phyloP scores from a whole-genome alignment of 64 coral and sea anemone genomes.

The Pocillopora damicornis region DNA sequence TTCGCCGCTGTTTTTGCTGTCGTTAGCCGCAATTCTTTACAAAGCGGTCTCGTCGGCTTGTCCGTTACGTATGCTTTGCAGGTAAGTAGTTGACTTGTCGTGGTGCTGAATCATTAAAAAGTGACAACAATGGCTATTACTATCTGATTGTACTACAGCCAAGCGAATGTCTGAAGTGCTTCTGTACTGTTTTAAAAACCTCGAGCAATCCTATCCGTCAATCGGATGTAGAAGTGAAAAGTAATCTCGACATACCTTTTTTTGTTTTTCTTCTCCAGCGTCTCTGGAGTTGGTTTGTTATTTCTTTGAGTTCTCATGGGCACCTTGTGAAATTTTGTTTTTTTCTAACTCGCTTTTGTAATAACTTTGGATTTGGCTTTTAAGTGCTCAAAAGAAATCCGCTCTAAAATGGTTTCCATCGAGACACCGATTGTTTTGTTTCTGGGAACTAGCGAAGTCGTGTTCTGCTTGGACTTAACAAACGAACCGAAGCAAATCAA shows the following conservation, averaged over 20 bases:
- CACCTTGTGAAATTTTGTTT: too few relatives aligned
- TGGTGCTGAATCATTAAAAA: neutral
- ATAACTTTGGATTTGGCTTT: neutral
- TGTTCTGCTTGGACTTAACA: too few relatives aligned
- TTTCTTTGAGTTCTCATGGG: neutral
- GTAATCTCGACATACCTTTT: too few relatives aligned
- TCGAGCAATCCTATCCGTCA: too few relatives aligned
- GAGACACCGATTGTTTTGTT: neutral
- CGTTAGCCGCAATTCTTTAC: constrained; percentile 39
- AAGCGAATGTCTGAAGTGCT: too few relatives aligned
- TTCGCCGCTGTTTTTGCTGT: constrained; percentile 75
- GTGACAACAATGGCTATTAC: neutral
- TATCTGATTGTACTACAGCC: too few relatives aligned
- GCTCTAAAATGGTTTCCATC: too few relatives aligned
- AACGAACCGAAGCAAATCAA: too few relatives aligned
- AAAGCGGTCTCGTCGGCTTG: constrained; percentile 73
- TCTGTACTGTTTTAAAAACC: too few relatives aligned
- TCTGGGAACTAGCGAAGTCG: neutral
- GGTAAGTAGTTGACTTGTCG: constrained; percentile 16
- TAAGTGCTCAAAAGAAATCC: too few relatives aligned
- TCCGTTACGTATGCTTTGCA: constrained; percentile 67
- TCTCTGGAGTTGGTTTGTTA: neutral
- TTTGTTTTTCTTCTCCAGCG: too few relatives aligned
- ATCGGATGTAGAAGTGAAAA: too few relatives aligned
- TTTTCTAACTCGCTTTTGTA: neutral